Conservation (phyloP, 2,797 vertebrate genomes). For the Chaetodon trifasciatus region DNA sequence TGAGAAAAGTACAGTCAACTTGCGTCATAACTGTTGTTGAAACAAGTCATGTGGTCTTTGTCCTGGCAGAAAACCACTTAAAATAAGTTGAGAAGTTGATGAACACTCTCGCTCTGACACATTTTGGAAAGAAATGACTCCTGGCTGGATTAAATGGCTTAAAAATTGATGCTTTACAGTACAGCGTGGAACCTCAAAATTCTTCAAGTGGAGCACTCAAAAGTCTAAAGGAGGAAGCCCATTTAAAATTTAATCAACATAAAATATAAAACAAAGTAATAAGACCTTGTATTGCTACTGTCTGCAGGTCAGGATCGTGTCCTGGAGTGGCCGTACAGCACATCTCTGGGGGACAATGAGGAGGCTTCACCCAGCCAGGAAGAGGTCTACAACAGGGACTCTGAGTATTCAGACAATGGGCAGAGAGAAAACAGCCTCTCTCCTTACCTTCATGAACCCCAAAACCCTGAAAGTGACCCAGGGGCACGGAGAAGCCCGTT, state of each 20-base stretch:
- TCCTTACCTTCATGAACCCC: conserved; percentile 87
- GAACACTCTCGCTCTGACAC: neutral
- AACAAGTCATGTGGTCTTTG: neutral
- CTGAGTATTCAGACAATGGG: conserved; percentile 83
- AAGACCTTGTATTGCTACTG: conserved; percentile 17
- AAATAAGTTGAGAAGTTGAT: neutral
- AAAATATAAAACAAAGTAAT: conserved; percentile 51
- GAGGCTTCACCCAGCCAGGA: conserved; percentile 71
- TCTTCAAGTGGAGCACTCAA: conserved; percentile 20
- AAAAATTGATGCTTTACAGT: conserved; percentile 24
- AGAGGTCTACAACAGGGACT: conserved; percentile 86
- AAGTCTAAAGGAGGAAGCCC: conserved; percentile 2
- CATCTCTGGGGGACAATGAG: conserved; percentile 89
- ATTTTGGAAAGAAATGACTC: conserved; percentile 8
- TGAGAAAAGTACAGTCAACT: neutral
- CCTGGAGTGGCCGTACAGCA: conserved; percentile 96
- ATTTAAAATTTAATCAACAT: conserved; percentile 36
- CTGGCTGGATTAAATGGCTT: conserved; percentile 16
- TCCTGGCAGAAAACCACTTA: conserved; percentile 6
- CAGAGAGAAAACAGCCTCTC: conserved; percentile 88
- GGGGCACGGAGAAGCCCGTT: conserved; percentile 82
- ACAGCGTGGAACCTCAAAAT: conserved; percentile 16
- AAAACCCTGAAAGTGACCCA: conserved; percentile 81
- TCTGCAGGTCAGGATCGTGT: conserved; percentile 90
- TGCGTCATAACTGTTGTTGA: neutral